Conservation (phyloP, 1,140 invertebrate species). For the Triops longicaudatus region DNA sequence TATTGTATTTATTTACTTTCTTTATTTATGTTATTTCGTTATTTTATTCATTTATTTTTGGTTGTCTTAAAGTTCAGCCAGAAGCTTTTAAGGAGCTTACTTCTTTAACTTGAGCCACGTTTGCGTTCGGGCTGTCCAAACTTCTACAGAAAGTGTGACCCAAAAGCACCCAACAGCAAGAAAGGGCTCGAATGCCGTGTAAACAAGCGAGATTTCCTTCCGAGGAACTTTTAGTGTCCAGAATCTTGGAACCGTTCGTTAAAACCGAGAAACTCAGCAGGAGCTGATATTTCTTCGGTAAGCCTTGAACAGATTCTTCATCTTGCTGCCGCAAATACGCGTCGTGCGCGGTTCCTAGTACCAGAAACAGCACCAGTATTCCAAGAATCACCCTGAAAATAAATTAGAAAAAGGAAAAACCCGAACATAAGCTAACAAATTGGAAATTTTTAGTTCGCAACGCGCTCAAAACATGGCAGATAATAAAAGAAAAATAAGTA, state of each 20-base stretch:
- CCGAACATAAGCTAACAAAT: background rate
- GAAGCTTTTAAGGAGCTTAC: too few relatives aligned
- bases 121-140: background rate
- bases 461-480: too few relatives aligned
- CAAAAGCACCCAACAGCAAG: conserved; percentile 19
- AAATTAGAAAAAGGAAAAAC: background rate
- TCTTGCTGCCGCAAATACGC: background rate
- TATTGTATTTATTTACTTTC: too few relatives aligned
- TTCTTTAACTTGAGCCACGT: background rate
- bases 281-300: background rate
- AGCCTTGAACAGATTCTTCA: background rate
- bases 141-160: conserved; percentile 16
- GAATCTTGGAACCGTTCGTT: conserved; percentile 16
- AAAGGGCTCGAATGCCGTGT: conserved; percentile 23
- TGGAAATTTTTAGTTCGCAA: too few relatives aligned
- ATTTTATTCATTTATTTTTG: too few relatives aligned
- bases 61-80: too few relatives aligned
- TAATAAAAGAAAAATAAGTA: too few relatives aligned
- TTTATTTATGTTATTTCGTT: too few relatives aligned
- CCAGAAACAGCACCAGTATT: background rate
- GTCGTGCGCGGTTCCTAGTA: background rate
- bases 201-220: conserved; percentile 39
- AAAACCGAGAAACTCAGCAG: conserved; percentile 17
- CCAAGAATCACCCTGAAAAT: background rate
- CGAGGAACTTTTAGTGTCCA: conserved; percentile 34